Conservation (phyloP, 2,888 invertebrate genomes). For the Cheiracanthium punctorium region DNA sequence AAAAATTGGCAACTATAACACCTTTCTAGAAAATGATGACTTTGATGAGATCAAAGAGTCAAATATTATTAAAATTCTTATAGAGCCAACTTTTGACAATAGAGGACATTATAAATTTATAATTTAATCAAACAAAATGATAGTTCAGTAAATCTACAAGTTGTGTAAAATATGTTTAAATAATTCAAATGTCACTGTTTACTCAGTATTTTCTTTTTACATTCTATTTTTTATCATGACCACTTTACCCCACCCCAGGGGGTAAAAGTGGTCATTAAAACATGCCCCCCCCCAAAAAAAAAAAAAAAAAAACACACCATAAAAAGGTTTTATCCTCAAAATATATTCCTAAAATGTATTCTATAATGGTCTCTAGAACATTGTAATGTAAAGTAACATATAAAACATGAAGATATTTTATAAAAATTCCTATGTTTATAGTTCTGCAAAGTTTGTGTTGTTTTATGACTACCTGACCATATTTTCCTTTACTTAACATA, state of each 20-base stretch:
- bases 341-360: not conserved
- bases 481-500: not conserved
- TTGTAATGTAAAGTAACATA: not conserved
- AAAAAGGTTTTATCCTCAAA: not conserved
- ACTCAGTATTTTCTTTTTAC: not conserved
- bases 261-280: not conserved
- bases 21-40: too few species aligned
- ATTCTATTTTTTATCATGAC: not conserved
- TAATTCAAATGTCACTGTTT: too few species aligned
- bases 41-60: not conserved
- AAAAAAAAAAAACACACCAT: not conserved
- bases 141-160: too few species aligned
- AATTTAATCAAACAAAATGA: too few species aligned
- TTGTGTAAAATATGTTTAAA: too few species aligned
- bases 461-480: not conserved
- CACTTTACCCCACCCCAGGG: not conserved
- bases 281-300: not conserved
- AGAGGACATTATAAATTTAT: too few species aligned
- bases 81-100: not conserved
- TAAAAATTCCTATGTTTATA: not conserved
- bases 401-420: not conserved
- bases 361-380: not conserved
- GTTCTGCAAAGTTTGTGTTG: not conserved
- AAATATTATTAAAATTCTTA: not conserved
- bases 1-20: too few species aligned